Evolutionary conservation across 2,888 invertebrate genomes (phyloP).

Genomic region (Cerastis leucographa): DNA sequence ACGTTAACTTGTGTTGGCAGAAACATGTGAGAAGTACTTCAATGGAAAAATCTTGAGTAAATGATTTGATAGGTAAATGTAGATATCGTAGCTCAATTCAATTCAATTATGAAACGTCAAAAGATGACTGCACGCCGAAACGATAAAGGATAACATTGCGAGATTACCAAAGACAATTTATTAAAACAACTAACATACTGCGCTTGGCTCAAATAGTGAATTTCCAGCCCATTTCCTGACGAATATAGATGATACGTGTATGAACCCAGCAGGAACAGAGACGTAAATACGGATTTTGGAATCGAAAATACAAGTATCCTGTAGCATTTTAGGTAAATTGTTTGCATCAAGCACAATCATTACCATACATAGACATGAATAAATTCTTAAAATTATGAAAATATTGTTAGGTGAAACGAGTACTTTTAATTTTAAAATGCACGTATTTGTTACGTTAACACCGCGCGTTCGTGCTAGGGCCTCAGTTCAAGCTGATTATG

Average conservation of each 20-base stretch:
- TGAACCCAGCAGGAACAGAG: neutral
- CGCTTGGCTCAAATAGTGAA: neutral
- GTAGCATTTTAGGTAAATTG: too few species aligned
- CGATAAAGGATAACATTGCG: neutral
- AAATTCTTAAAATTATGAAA: too few species aligned
- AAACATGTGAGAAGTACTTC: neutral
- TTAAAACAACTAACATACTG: neutral
- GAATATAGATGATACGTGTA: too few species aligned
- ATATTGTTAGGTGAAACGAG: too few species aligned
- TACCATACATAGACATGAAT: too few species aligned
- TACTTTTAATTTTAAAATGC: too few species aligned
- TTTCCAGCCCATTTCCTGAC: neutral
- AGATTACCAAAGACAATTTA: neutral
- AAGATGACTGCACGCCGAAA: neutral
- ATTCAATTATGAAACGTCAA: neutral
- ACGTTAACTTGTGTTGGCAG: neutral
- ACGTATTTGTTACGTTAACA: too few species aligned
- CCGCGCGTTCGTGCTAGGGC: too few species aligned
- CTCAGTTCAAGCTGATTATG: too few species aligned
- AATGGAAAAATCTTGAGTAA: slow-evolving; percentile 22
- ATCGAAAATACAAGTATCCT: too few species aligned
- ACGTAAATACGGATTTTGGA: too few species aligned
- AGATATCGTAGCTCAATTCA: neutral
- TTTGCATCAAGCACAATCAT: too few species aligned
- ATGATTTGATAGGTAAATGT: slow-evolving; percentile 23